These are phyloP conservation scores for Rhopalosiphum padi DNA, from an alignment of 1,140 invertebrate species.

Conservation along the genomic window DNA sequence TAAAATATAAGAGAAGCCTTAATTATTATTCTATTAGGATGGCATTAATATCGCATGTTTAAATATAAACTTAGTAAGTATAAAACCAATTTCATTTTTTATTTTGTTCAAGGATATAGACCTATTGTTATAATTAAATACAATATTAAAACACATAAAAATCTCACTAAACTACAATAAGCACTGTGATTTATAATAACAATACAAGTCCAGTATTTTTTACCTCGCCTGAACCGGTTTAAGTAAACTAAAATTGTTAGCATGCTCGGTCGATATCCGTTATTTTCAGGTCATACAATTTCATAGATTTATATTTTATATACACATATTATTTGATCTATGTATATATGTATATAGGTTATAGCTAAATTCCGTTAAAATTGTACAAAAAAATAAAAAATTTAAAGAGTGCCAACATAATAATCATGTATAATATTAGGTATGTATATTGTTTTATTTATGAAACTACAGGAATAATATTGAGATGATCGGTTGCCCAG, in stretches of 20 bases:
- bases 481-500: neutral
- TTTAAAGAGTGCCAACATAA: neutral
- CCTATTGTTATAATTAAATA: neutral
- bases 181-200: neutral
- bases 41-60: neutral
- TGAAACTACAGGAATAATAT: neutral
- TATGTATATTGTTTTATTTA: neutral
- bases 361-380: neutral
- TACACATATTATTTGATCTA: neutral
- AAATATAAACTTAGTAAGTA: neutral
- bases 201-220: neutral
- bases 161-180: constrained; percentile 24
- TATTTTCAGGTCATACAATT: neutral
- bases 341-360: neutral
- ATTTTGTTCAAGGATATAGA: neutral
- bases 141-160: neutral
- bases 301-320: neutral
- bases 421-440: neutral
- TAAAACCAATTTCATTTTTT: neutral
- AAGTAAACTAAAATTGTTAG: neutral
- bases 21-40: neutral
- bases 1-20: neutral
- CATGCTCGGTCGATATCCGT: neutral
- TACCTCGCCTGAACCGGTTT: constrained; percentile 43
- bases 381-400: neutral